phyloP scores from a whole-genome alignment of 1,140 invertebrate genomes.

The Heliconius himera region DNA sequence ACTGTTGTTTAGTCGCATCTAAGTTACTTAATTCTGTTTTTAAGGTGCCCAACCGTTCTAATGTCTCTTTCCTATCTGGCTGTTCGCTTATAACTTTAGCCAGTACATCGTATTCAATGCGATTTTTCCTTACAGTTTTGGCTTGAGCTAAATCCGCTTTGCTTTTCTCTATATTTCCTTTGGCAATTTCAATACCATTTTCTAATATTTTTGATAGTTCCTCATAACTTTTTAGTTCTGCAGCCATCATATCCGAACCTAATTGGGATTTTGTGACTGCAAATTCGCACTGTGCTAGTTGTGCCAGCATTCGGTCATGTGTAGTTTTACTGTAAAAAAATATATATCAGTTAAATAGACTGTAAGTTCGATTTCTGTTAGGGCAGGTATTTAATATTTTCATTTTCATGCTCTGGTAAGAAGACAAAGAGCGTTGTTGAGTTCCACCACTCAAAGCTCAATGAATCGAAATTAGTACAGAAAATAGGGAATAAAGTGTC shows the following conservation, averaged over 20 bases:
- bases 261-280: conserved; percentile 92
- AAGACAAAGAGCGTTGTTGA: too few relatives aligned
- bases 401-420: too few relatives aligned
- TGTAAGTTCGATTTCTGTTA: too few relatives aligned
- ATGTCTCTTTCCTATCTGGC: conserved; percentile 93
- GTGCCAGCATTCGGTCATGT: conserved; percentile 90
- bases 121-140: conserved; percentile 92
- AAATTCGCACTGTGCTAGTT: conserved; percentile 93
- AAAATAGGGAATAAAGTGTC: too few relatives aligned
- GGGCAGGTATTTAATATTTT: too few relatives aligned
- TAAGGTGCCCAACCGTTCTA: conserved; percentile 87
- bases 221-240: conserved; percentile 93
- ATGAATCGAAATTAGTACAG: too few relatives aligned
- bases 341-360: neutral
- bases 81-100: conserved; percentile 95
- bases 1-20: conserved; percentile 85
- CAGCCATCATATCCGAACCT: conserved; percentile 90
- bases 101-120: conserved; percentile 95
- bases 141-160: conserved; percentile 90
- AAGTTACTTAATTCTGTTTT: conserved; percentile 87
- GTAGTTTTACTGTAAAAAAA: conserved; percentile 81
- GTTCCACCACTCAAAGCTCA: too few relatives aligned
- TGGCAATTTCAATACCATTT: conserved; percentile 88
- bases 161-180: conserved; percentile 88
- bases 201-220: conserved; percentile 89